Base-by-base conservation (phyloP, 2,888 invertebrate species). In the Brenthis hecate region DNA sequence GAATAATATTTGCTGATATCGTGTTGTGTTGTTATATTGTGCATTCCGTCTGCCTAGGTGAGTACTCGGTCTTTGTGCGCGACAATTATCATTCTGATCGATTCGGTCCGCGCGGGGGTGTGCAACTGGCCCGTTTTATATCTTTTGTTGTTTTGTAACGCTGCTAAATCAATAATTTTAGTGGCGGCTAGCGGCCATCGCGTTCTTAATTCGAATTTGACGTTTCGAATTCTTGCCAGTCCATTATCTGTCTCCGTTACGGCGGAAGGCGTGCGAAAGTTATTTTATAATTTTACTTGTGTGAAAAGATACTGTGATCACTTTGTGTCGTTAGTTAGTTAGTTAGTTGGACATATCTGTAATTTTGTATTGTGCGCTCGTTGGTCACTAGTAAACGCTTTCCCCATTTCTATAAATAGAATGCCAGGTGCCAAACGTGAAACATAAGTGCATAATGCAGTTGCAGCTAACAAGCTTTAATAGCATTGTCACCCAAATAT, bases 21-120 rank as follows among this genome's bases (percentile, higher is more conserved):
- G 85, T 88, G 83, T 87, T 85, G 88, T 88, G 83, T 85, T 89
- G 84, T 85, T 83, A 73, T 85, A 85, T 87, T 89, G 87, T 89
- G 88, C 88, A 89, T 88, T 89, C 85, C 85, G 80, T 82, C 81
- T 85, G 87, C 85, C 87, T 89, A 89, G 91, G 89, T 90, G 89
- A 91, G 91, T 91, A 87, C 86, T 87, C 85, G 84, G 85, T 89
- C 88, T 89, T 91, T 91, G 91, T 92, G 91, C 88, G 90, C 89
- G 91, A 92, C 92, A 92, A 92, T 92, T 92, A 92, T 92, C 91
- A 91, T 91, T 89, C 79, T 80, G 81, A 91, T 92, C 92, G 92
- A 92, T 92, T 91, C 89, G 85, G 83, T 79, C 83, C 77, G 89
- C 86, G 90, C 88, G 91, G 88, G 90, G 89, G 91, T 85, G 89